Evolutionary conservation across 2,888 invertebrate species (phyloP).

Genomic region (Hesperia comma): DNA sequence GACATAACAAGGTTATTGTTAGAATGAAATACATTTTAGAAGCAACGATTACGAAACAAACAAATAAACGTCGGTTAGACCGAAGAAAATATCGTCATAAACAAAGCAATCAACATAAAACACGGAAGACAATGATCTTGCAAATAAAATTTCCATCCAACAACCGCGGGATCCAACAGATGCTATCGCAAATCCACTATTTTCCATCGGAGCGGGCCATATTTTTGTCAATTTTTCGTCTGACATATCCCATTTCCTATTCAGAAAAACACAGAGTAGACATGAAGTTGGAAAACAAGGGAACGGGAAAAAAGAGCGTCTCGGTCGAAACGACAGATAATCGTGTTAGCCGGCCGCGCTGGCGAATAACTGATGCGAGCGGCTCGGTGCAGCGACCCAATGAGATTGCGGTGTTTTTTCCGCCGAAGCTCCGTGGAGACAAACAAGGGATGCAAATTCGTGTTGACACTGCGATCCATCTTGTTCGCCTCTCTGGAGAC

Average conservation of each 20-base stretch:
- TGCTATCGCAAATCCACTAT: slow-evolving; percentile 79
- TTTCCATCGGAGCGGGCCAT: slow-evolving; percentile 75
- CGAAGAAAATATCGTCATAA: slow-evolving; percentile 33
- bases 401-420: slow-evolving; percentile 83
- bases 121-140: slow-evolving; percentile 68
- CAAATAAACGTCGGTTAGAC: background rate
- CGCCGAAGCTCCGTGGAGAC: slow-evolving; percentile 73
- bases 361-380: slow-evolving; percentile 78
- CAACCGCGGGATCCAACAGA: slow-evolving; percentile 64
- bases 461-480: slow-evolving; percentile 83
- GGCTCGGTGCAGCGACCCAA: slow-evolving; percentile 75
- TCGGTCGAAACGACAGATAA: slow-evolving; percentile 81
- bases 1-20: slow-evolving; percentile 36
- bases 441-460: slow-evolving; percentile 84
- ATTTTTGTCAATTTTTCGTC: slow-evolving; percentile 83
- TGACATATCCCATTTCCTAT: slow-evolving; percentile 83
- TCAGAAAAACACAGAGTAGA: slow-evolving; percentile 81
- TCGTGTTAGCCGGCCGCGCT: slow-evolving; percentile 76
- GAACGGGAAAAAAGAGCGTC: slow-evolving; percentile 78
- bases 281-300: slow-evolving; percentile 82
- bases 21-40: slow-evolving; percentile 21
- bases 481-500: slow-evolving; percentile 81
- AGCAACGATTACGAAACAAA: slow-evolving; percentile 13
- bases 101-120: slow-evolving; percentile 51
- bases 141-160: slow-evolving; percentile 66